A percentile compares a stretch with the other conserved stretches of the same genome.
phyloP scores from a whole-genome alignment of 2,113 vertebrate species.

The Stegostoma tigrinum region DNA sequence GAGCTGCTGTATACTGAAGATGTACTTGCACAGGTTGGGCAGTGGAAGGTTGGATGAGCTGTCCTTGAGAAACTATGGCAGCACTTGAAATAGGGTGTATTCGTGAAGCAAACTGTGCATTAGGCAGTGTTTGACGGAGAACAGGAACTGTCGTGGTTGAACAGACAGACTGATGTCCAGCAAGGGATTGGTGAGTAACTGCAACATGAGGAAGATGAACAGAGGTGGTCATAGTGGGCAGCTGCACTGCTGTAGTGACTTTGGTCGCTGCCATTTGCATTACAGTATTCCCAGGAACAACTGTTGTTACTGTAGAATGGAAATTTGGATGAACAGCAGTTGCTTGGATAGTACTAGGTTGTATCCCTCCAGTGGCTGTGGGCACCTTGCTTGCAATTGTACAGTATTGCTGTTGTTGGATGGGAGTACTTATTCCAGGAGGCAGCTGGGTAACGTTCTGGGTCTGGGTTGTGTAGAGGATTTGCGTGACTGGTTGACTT shows the following conservation, averaged over 20 bases:
- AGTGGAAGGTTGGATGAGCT: conserved; percentile 27
- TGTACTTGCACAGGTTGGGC: conserved; percentile 33
- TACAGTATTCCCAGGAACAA: conserved; percentile 15
- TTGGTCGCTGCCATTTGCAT: conserved; percentile 31
- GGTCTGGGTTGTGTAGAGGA: conserved; percentile 29
- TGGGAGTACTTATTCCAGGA: conserved; percentile 6
- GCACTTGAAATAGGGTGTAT: conserved; percentile 21
- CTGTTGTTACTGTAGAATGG: conserved; percentile 24
- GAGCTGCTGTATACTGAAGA: conserved; percentile 29
- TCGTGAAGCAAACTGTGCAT: conserved; percentile 31
- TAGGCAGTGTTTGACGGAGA: conserved; percentile 31
- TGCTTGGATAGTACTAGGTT: background rate
- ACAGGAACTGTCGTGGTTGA: conserved; percentile 23
- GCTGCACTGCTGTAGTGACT: conserved; percentile 27
- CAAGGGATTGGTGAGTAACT: conserved; percentile 19
- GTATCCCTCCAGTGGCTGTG: background rate
- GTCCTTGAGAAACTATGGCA: conserved; percentile 30
- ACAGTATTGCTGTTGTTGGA: conserved; percentile 13
- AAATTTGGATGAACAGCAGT: conserved; percentile 25
- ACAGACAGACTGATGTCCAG: conserved; percentile 17
- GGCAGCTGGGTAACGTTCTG: background rate
- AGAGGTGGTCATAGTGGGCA: conserved; percentile 23
- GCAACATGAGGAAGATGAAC: conserved; percentile 31
- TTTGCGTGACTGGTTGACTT: conserved; percentile 31
- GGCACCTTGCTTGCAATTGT: conserved; percentile 27